phyloP scores from a whole-genome alignment of 2,113 vertebrate species.

The Aegotheles bennettii region DNA sequence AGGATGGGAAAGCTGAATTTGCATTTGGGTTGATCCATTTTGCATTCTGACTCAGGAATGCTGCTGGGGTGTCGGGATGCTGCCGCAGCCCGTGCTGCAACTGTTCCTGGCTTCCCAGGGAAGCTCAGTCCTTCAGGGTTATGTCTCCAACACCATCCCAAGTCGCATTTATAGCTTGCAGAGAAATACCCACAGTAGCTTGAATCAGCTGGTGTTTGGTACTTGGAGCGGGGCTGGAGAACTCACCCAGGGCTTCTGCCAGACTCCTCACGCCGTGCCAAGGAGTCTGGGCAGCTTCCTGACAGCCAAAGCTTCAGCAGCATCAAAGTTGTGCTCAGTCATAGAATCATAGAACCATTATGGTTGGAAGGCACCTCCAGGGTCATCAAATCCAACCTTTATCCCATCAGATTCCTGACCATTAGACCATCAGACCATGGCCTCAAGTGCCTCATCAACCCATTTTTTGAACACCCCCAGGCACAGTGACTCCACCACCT shows the following conservation, averaged over 20 bases:
- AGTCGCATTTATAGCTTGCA: not conserved
- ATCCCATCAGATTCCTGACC: too few relatives aligned
- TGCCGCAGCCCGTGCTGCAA: not conserved
- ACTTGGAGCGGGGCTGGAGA: not conserved
- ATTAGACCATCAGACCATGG: too few relatives aligned
- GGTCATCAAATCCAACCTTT: too few relatives aligned
- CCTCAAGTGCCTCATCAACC: too few relatives aligned
- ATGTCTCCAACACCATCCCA: not conserved
- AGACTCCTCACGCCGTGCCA: accelerated
- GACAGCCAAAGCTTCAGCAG: not conserved
- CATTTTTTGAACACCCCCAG: too few relatives aligned
- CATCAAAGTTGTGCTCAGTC: not conserved
- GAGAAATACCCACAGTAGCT: not conserved
- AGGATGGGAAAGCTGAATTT: not conserved
- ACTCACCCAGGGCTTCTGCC: not conserved
- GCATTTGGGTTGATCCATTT: not conserved
- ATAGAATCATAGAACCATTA: too few relatives aligned
- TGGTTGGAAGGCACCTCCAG: too few relatives aligned
- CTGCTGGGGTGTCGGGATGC: not conserved
- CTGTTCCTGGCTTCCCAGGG: not conserved
- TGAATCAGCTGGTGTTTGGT: not conserved
- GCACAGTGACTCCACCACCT: too few relatives aligned
- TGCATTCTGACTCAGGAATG: not conserved
- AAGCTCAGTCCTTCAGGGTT: not conserved
- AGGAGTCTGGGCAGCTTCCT: not conserved